These are phyloP conservation scores for Coleophora flavipennella DNA, from an alignment of 2,888 invertebrate genomes.

Conservation along the genomic window DNA sequence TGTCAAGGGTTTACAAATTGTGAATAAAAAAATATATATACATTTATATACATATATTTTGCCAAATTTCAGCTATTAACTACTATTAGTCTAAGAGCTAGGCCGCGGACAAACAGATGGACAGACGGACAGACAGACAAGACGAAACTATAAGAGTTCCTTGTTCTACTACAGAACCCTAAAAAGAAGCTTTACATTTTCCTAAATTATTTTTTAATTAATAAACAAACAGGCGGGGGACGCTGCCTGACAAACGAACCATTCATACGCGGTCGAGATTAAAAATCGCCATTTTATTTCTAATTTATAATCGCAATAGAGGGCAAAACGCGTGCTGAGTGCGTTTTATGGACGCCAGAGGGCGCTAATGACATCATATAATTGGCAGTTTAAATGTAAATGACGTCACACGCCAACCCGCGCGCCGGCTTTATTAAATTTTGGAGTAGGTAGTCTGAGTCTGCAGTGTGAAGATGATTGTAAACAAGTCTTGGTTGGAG, in stretches of 20 bases:
- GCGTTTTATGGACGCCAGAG: conserved; percentile 65
- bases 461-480: conserved; percentile 9
- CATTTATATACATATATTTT: too few relatives aligned
- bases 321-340: conserved; percentile 54
- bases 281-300: conserved; percentile 60
- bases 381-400: conserved; percentile 73
- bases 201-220: conserved; percentile 10
- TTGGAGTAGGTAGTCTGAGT: conserved; percentile 29
- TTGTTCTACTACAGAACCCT: too few relatives aligned
- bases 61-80: too few relatives aligned
- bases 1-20: too few relatives aligned
- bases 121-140: too few relatives aligned
- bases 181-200: too few relatives aligned
- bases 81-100: too few relatives aligned
- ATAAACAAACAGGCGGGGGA: conserved; percentile 8
- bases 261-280: conserved; percentile 33
- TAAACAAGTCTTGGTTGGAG: conserved; percentile 2
- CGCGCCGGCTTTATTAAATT: conserved; percentile 61
- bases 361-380: conserved; percentile 71
- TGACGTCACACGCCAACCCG: conserved; percentile 58
- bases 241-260: conserved; percentile 22
- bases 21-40: too few relatives aligned
- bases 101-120: too few relatives aligned
- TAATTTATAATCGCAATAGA: conserved; percentile 60
- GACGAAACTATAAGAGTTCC: too few relatives aligned